Evolutionary conservation across 2,888 invertebrate species (phyloP), one percentile per base, ranked within the genome.

Genomic region (Apantesis nais): DNA sequence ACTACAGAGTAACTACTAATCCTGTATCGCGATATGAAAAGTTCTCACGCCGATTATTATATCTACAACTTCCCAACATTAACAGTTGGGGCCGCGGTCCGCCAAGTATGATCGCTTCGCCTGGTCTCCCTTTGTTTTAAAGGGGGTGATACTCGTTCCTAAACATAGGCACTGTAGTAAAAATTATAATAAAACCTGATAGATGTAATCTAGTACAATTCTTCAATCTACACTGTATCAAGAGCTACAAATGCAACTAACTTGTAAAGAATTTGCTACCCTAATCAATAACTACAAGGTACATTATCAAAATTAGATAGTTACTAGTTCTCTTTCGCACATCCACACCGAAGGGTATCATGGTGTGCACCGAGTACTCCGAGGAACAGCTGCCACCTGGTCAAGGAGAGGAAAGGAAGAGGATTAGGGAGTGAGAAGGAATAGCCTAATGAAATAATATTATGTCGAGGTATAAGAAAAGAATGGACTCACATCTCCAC

Each of bases 301-400:
- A 44, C 16, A 67, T 22, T 60, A 74, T 48, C 68, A 73, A 73
- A 67, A 78, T 61, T 76, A 71, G 73, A 87, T 91, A 93, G 84
- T 89, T 94, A 94, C 94, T 94, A 89, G 90, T 85, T 88, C 92
- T 86, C 71, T 90, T 89, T 61, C 94, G 85, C 55, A 93, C 84
- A 77, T 94, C 94, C 61, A 93, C 90, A 48, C 94, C 94, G 80
- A 94, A 93, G 0, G 93, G 94, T 55, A 94, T 94, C 94, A 94
- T 93, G 34, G 91, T 92, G 78, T 95, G 93, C 34, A 94, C 92
- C 2, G 94, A 95, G 81, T 94, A 93, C 72, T 94, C 93, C 2
- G 94, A 93, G 12, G 93, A 90, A 73, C 91, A 90, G 84, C 88
- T 92, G 37, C 93, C 93, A 86, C 93, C 94, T 94, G 89, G 69